Conservation (phyloP, 2,113 vertebrate species). For the Eleginops maclovinus region DNA sequence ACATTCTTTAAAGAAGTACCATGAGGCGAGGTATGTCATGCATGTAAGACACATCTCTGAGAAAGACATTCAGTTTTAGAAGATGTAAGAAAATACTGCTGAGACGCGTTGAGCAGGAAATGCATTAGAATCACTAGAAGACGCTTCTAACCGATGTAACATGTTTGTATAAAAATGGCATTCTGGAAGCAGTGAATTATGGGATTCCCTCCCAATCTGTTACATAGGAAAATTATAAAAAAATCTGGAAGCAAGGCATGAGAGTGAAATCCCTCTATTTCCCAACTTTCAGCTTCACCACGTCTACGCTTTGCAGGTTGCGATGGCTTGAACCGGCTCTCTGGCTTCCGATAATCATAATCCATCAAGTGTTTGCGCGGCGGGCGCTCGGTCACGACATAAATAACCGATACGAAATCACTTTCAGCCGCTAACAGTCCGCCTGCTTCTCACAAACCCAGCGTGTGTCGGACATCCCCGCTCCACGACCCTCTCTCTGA, state of each 20-base stretch:
- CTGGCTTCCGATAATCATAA: constrained; percentile 8
- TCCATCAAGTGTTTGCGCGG: constrained; percentile 34
- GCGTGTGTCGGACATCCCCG: too few relatives aligned
- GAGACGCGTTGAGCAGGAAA: constrained; percentile 49
- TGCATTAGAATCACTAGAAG: constrained; percentile 50
- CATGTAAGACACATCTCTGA: constrained; percentile 12
- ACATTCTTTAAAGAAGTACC: constrained; percentile 29
- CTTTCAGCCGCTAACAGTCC: constrained; percentile 4
- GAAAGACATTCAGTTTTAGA: constrained; percentile 42
- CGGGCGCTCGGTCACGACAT: constrained; percentile 17
- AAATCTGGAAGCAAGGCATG: constrained; percentile 60
- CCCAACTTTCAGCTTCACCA: neutral
- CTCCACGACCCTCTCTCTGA: too few relatives aligned
- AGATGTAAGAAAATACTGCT: constrained; percentile 50
- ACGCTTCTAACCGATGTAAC: constrained; percentile 59
- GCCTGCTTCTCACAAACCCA: constrained; percentile 22
- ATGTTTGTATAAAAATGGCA: constrained; percentile 54
- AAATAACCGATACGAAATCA: constrained; percentile 32
- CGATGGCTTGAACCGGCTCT: constrained; percentile 26
- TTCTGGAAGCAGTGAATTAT: constrained; percentile 59
- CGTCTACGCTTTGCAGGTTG: constrained; percentile 24
- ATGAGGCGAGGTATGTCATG: constrained; percentile 42
- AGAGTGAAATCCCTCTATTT: constrained; percentile 11
- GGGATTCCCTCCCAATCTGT: constrained; percentile 32
- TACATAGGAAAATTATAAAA: constrained; percentile 19